Evolutionary conservation across 2,888 invertebrate genomes (phyloP), one percentile per base, ranked within the genome.

Genomic region (Fragum whitleyi): DNA sequence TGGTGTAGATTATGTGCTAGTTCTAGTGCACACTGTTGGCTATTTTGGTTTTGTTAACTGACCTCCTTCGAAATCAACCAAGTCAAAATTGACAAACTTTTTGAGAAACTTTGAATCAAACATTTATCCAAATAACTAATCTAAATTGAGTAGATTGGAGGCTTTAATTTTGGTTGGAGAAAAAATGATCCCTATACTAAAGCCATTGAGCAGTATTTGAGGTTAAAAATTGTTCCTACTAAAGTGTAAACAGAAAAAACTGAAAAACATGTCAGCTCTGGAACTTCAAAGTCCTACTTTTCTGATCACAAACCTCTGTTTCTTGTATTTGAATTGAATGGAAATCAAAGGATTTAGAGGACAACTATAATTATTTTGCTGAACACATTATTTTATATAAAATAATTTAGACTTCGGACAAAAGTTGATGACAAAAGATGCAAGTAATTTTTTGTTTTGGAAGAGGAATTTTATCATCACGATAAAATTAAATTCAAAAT

Each of bases 291-390:
- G 55, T 80, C 80, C 3, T 78, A 77, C 36, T 83, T 74, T 51
- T 83, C 83, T 70, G 79, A 79, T 51, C 83, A 83, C 57, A 80
- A 83, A 75, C 75, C 80, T 51, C 23, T 83, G 19, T 79, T 57
- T 21, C 3, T 81, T 61, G 61, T 55, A 21, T 32, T 70, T n/a
- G n/a, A n/a, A n/a, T n/a, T n/a, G n/a, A n/a, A n/a, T n/a, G n/a
- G n/a, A n/a, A n/a, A n/a, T n/a, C n/a, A n/a, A n/a, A n/a, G n/a
- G n/a, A n/a, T n/a, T n/a, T n/a, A n/a, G n/a, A n/a, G n/a, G n/a
- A n/a, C 29, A 21, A 39, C 21, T 32, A 21, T 11, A 21, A 9
- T 2, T 6, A 3, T n/a, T 29, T 23, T 39, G 39, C 39, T 39
- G 39, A 39, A n/a, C n/a, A n/a, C n/a, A n/a, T n/a, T n/a, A n/a